phyloP scores from a whole-genome alignment of 1,140 invertebrate species.

The Lepidurus couesii region DNA sequence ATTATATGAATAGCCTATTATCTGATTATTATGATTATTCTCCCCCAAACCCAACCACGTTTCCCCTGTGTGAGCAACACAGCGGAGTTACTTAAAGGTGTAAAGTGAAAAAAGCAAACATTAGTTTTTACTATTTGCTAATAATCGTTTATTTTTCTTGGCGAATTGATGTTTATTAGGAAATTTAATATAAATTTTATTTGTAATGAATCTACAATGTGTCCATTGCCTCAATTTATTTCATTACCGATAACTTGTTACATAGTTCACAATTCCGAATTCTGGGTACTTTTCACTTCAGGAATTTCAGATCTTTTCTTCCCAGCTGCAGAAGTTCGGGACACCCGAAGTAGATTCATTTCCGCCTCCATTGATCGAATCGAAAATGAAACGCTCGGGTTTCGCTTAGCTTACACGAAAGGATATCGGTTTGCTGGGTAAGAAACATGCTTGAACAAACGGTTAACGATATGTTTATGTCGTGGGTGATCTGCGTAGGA shows the following conservation, averaged over 20 bases:
- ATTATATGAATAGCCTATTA: constrained; percentile 7
- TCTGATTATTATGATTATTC: constrained; percentile 16
- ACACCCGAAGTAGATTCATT: too few relatives aligned
- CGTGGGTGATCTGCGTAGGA: too few relatives aligned
- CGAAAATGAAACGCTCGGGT: too few relatives aligned
- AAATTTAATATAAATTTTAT: constrained; percentile 23
- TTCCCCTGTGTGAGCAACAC: constrained; percentile 2
- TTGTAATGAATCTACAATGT: not conserved
- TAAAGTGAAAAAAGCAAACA: constrained; percentile 5
- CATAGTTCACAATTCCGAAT: too few relatives aligned
- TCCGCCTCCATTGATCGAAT: too few relatives aligned
- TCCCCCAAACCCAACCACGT: not conserved
- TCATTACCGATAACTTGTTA: not conserved
- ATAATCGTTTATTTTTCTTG: constrained; percentile 22
- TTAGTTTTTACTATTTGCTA: constrained; percentile 20
- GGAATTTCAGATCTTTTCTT: too few relatives aligned
- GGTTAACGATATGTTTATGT: too few relatives aligned
- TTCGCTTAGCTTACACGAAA: too few relatives aligned
- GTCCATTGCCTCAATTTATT: not conserved
- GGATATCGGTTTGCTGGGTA: too few relatives aligned
- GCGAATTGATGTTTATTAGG: constrained; percentile 19
- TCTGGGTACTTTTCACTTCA: too few relatives aligned
- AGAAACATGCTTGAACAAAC: too few relatives aligned
- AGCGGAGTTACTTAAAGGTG: constrained; percentile 18
- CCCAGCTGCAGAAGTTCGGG: too few relatives aligned